Percentiles rank a stretch among this genome's conserved stretches.
These are phyloP conservation scores for Drosophila mojavensis DNA, from an alignment of 1,140 invertebrate genomes.

Conservation along the genomic window DNA sequence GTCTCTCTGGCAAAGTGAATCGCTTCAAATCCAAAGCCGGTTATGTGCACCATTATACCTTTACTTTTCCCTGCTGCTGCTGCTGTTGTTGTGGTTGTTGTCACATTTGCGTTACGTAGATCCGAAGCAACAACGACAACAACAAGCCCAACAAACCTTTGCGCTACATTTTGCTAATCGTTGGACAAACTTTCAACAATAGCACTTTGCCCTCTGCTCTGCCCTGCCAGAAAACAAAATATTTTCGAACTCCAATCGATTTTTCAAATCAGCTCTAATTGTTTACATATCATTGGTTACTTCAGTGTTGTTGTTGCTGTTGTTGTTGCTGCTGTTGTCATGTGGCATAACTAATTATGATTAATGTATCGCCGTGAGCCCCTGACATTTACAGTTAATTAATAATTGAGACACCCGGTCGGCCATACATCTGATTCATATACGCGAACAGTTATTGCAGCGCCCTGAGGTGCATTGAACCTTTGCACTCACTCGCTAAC, in stretches of 20 bases:
- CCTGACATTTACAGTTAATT: slow-evolving; percentile 78
- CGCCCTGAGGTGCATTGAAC: slow-evolving; percentile 59
- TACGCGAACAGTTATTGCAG: slow-evolving; percentile 17
- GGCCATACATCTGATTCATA: slow-evolving; percentile 5
- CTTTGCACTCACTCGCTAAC: slow-evolving; percentile 13
- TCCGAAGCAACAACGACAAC: slow-evolving; percentile 25
- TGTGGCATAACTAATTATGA: slow-evolving; percentile 81
- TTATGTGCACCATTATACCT: slow-evolving; percentile 66
- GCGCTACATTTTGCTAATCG: slow-evolving; percentile 66
- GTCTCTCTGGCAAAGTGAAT: slow-evolving; percentile 53
- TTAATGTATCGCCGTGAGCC: slow-evolving; percentile 68
- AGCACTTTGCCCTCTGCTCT: slow-evolving; percentile 46
- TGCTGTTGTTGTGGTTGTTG: slow-evolving; percentile 33
- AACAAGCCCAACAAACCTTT: slow-evolving; percentile 7
- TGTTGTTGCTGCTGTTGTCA: slow-evolving; percentile 39
- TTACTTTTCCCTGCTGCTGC: slow-evolving; percentile 42
- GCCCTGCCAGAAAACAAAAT: background rate
- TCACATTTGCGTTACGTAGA: slow-evolving; percentile 66
- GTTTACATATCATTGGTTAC: slow-evolving; percentile 72
- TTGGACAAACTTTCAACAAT: slow-evolving; percentile 73
- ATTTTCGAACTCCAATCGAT: slow-evolving; percentile 48
- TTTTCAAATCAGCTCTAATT: slow-evolving; percentile 77
- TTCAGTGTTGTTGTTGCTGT: slow-evolving; percentile 33
- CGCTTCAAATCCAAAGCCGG: slow-evolving; percentile 56
- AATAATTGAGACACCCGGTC: slow-evolving; percentile 51